phyloP scores from a whole-genome alignment of 2,888 invertebrate species.

The Nephrocerus scutellatus region DNA sequence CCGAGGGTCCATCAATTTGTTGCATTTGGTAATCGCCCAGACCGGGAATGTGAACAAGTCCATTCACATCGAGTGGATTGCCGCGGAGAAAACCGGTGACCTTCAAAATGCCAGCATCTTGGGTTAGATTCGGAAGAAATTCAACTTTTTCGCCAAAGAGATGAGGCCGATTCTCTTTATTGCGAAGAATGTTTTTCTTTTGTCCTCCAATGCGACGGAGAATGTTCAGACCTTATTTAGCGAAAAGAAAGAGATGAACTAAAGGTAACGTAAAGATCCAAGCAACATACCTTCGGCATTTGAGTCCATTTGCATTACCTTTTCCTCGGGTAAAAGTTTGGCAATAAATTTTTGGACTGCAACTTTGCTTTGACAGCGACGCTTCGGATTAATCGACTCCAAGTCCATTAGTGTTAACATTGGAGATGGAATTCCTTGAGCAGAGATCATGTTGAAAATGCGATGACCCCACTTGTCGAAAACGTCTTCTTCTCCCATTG shows the following conservation, averaged over 20 bases:
- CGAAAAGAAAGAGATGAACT: too few species aligned
- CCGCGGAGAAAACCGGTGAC: conserved; percentile 85
- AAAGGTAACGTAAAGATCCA: too few species aligned
- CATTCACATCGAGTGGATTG: conserved; percentile 75
- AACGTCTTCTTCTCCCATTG: conserved; percentile 56
- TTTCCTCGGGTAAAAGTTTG: conserved; percentile 76
- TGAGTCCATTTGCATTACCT: conserved; percentile 70
- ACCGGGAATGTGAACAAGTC: conserved; percentile 84
- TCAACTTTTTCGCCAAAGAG: conserved; percentile 74
- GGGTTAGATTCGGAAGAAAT: conserved; percentile 52
- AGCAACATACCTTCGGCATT: conserved; percentile 55
- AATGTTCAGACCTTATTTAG: conserved; percentile 59
- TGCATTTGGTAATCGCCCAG: conserved; percentile 89
- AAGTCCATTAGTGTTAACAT: conserved; percentile 67
- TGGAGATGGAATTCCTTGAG: conserved; percentile 75
- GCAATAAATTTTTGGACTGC: conserved; percentile 51
- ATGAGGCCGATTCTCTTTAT: conserved; percentile 75
- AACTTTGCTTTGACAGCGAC: conserved; percentile 52
- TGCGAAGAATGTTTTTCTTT: conserved; percentile 66
- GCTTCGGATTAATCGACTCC: conserved; percentile 66
- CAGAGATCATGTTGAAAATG: conserved; percentile 68
- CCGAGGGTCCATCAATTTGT: conserved; percentile 63
- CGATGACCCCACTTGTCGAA: conserved; percentile 75
- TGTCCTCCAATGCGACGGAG: conserved; percentile 71
- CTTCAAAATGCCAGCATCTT: conserved; percentile 59